phyloP scores from a whole-genome alignment of 2,113 vertebrate genomes.

The Dasyprocta punctata region DNA sequence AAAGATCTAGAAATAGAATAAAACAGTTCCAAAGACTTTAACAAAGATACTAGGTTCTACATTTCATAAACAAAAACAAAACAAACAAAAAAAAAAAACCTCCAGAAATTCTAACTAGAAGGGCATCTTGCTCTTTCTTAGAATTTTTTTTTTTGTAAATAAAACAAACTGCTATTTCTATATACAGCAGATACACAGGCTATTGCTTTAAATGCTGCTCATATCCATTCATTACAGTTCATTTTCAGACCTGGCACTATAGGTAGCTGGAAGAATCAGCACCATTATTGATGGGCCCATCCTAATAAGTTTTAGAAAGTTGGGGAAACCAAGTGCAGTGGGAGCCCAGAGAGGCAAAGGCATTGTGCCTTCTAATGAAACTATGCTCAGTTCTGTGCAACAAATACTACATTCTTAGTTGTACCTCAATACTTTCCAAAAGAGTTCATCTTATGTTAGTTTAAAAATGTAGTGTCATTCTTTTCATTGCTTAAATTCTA shows the following conservation, averaged over 20 bases:
- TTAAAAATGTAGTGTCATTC: background rate
- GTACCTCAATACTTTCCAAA: background rate
- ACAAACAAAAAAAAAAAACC: no score
- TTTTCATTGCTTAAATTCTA: background rate
- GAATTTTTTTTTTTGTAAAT: background rate
- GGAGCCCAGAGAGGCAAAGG: background rate
- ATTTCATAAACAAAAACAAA: conserved; percentile 18
- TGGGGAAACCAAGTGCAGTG: conserved; percentile 40
- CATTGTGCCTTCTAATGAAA: conserved; percentile 4
- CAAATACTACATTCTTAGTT: background rate
- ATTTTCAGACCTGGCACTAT: background rate
- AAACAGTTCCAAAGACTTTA: conserved; percentile 81
- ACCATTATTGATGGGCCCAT: conserved; percentile 53
- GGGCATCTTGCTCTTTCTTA: background rate
- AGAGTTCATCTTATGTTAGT: background rate
- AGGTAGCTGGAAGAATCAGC: background rate
- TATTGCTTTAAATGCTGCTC: background rate
- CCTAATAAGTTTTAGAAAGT: conserved; percentile 56
- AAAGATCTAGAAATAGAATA: conserved; percentile 90
- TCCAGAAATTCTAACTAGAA: conserved; percentile 58
- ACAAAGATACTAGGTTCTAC: conserved; percentile 36
- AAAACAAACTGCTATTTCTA: conserved; percentile 47
- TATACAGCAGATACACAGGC: conserved; percentile 52
- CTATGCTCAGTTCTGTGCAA: background rate
- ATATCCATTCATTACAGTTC: conserved; percentile 44